phyloP scores from a whole-genome alignment of 1,140 invertebrate genomes.

The Wasmannia auropunctata region DNA sequence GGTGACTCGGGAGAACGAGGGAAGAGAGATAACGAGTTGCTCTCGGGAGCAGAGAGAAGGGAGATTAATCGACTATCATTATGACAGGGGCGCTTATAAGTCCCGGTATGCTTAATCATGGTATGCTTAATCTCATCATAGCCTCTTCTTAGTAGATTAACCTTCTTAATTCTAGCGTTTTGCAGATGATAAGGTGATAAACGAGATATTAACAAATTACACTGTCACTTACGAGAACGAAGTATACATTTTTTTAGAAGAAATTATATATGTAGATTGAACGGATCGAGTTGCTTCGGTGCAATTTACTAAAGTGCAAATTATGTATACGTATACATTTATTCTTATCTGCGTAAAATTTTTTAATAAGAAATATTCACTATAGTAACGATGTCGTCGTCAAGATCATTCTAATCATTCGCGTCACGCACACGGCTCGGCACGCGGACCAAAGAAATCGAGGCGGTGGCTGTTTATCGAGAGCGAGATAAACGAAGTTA shows the following conservation, averaged over 20 bases:
- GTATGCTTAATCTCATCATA: background rate
- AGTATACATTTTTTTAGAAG: background rate
- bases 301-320: background rate
- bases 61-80: slow-evolving; percentile 64
- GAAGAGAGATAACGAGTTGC: slow-evolving; percentile 65
- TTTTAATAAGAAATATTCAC: background rate
- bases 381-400: background rate
- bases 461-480: slow-evolving; percentile 52
- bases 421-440: background rate
- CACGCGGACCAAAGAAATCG: slow-evolving; percentile 39
- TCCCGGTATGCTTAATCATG: slow-evolving; percentile 61
- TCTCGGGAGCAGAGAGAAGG: slow-evolving; percentile 54
- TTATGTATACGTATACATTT: slow-evolving; percentile 16
- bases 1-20: slow-evolving; percentile 44
- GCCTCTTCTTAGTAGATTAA: slow-evolving; percentile 13
- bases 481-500: slow-evolving; percentile 70
- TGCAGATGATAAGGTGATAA: background rate
- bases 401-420: slow-evolving; percentile 2
- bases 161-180: slow-evolving; percentile 9
- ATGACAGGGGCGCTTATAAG: slow-evolving; percentile 34
- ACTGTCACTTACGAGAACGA: slow-evolving; percentile 13
- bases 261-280: background rate
- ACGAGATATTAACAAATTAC: background rate
- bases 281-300: background rate
- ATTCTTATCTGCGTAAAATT: background rate